Evolutionary conservation across 2,888 invertebrate genomes (phyloP).

Genomic region (Ariolimax columbianus): DNA sequence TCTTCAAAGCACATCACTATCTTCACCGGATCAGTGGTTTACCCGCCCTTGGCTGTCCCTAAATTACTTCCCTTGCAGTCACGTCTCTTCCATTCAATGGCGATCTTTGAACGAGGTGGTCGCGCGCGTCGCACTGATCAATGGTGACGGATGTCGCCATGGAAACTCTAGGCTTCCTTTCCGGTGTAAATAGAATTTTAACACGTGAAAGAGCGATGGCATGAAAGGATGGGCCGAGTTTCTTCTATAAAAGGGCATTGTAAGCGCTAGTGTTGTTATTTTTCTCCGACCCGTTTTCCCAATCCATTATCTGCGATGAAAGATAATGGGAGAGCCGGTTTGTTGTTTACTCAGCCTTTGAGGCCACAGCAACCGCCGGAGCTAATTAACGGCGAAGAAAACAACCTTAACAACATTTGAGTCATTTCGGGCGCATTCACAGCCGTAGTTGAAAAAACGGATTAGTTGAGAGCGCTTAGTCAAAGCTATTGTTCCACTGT

Average conservation of each 20-base stretch:
- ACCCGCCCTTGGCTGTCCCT: background rate
- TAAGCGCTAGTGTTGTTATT: conserved; percentile 28
- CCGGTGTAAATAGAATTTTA: conserved; percentile 45
- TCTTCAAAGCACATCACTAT: background rate
- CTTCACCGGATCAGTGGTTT: background rate
- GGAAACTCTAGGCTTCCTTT: conserved; percentile 36
- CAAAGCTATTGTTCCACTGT: background rate
- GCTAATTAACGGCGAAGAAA: conserved; percentile 24
- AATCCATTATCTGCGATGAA: conserved; percentile 27
- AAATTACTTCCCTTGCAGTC: conserved; percentile 21
- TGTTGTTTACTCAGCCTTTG: conserved; percentile 31
- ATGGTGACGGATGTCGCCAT: conserved; percentile 35
- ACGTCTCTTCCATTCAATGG: conserved; percentile 15
- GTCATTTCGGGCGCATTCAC: background rate
- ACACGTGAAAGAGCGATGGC: conserved; percentile 24
- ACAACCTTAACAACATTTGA: conserved; percentile 16
- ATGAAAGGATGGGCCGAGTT: conserved; percentile 15
- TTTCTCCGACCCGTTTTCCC: background rate
- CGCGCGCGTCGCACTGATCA: conserved; percentile 26
- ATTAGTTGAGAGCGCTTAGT: conserved; percentile 3
- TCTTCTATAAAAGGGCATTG: conserved; percentile 7
- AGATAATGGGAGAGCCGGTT: conserved; percentile 23
- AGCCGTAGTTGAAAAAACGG: background rate
- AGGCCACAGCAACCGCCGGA: conserved; percentile 11
- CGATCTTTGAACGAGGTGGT: background rate